Evolutionary conservation across 2,113 vertebrate genomes (phyloP), one percentile per base, ranked within the genome.

Genomic region (Trinectes maculatus): DNA sequence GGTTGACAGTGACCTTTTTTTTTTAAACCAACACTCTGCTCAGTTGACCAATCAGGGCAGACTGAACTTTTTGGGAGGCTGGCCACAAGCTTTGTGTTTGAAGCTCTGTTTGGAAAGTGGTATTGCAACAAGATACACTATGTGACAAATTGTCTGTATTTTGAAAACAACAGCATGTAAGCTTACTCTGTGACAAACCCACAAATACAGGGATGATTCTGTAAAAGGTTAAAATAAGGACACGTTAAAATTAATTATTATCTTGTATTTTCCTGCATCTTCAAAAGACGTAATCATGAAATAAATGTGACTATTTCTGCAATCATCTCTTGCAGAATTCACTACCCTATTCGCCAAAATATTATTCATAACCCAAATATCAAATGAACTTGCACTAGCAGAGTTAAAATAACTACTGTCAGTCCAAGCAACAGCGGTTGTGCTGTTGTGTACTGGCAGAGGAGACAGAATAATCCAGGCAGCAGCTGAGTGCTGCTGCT

Each of bases 401-500:
- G 19, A 25, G 44, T 18, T 10, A 9, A 9, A 15, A 36, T 16
- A 2, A 18, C 13, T 26, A 13, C 18, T 24, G 33, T 25, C n/a
- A 29, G 49, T 21, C 33, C 19, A 28, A 36, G 19, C 31, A 33
- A 53, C 33, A n/a, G n/a, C n/a, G n/a, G n/a, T 8, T 26, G 29
- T 44, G 56, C 9, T 52, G 67, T 34, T 29, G 25, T 25, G 39
- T 24, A n/a, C 48, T 61, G 69, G 25, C 57, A 44, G 49, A 6
- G 19, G 28, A 59, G 57, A 24, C 40, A 15, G 37, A 40, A 51
- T n/a, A n/a, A 33, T 28, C 18, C 19, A 33, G 62, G 52, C 63
- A 52, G 76, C 51, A 43, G 60, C 64, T 62, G 57, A 46, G 62
- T 22, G 31, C 36, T 61, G 11, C 42, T n/a, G n/a, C n/a, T n/a